Evolutionary conservation across 2,797 vertebrate genomes (phyloP), one percentile per base, ranked within the genome.

Genomic region (Sebastes nivosus): DNA sequence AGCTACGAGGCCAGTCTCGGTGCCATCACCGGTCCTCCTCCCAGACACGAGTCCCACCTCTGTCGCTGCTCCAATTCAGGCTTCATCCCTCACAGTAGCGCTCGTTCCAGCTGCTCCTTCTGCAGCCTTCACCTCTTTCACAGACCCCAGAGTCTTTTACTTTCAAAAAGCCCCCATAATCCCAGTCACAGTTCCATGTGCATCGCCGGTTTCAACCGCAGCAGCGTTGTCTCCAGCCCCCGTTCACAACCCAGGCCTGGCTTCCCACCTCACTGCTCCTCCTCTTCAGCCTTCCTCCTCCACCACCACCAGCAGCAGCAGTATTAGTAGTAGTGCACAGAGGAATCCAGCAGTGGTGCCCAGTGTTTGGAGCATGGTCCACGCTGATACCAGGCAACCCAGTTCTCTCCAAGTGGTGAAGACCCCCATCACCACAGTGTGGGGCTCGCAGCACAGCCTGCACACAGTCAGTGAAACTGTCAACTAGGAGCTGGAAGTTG

Each of bases 401-500:
- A 79, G 82, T 13, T 80, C 90, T 54, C 82, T 91, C 13, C 89
- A 91, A 20, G 92, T 91, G 42, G 89, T 91, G 1, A 90, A 93
- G 50, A 84, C 89, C 34, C 90, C 94, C 12, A 91, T 95, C 24
- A 30, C 88, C 5, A 81, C 92, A 3, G 89, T 91, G 25, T 96
- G 96, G 96, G 93, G 92, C 32, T 84, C 91, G 0, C 93, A 95
- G 80, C 94, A 93, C 79, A 80, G 84, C 29, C 88, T 93, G 85
- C 94, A 93, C 59, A 78, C 94, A 9, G 91, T 96, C 71, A 95
- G 92, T n/a, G 94, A 96, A 86, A 84, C 93, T 12, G 95, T 96
- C 24, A 96, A 95, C 81, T 96, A 93, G 80, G 12, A 81, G 42
- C 76, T 25, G 81, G 12, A 75, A 22, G 54, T n/a, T 36, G 12